phyloP scores from a whole-genome alignment of 23 tunicate genomes.

The Phallusia fumigata region DNA sequence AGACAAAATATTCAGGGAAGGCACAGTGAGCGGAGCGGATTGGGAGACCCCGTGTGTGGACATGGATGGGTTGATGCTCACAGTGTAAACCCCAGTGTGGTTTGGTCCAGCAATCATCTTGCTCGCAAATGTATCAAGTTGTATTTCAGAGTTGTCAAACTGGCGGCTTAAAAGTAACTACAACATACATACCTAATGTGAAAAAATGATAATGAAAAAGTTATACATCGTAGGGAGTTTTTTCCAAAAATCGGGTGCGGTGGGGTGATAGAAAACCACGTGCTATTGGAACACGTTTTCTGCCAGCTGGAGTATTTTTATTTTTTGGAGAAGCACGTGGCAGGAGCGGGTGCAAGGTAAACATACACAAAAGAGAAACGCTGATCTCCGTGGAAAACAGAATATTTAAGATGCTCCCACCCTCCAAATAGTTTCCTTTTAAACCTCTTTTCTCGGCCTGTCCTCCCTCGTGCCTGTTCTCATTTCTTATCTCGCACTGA shows the following conservation, averaged over 20 bases:
- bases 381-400: constrained; percentile 1
- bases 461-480: constrained; percentile 1
- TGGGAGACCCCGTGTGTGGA: constrained; percentile 32
- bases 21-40: constrained; percentile 18
- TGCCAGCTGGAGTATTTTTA: no score
- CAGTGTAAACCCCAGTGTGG: constrained; percentile 46
- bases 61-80: constrained; percentile 44
- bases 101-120: constrained; percentile 53
- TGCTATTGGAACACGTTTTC: no score
- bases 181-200: no score
- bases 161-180: no score
- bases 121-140: background rate
- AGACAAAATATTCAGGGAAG: constrained; percentile 35
- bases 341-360: background rate
- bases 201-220: no score
- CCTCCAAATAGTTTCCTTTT: constrained; percentile 6
- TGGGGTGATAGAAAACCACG: background rate
- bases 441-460: background rate
- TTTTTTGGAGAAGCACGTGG: constrained; percentile 8
- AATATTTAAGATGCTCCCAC: constrained; percentile 7
- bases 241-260: background rate
- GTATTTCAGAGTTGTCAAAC: background rate
- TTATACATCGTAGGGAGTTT: no score
- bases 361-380: constrained; percentile 7
- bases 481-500: background rate